Base-by-base conservation (phyloP, 1,140 invertebrate genomes). In the Antheraea mylitta region DNA sequence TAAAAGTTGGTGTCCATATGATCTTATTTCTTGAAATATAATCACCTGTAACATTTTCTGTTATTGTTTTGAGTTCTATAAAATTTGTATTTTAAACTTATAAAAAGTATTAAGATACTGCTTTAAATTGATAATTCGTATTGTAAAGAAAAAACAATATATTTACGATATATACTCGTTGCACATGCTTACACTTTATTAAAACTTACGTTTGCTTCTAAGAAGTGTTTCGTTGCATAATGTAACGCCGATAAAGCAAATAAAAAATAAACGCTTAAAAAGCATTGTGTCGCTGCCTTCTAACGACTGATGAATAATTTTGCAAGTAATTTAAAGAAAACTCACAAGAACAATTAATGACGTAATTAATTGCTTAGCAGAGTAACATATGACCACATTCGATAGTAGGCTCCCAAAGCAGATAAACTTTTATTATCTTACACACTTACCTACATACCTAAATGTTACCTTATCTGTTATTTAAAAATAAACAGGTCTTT, bases 341-440 rank as follows among this genome's bases (percentile, higher is more conserved):
- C 61, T 72, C 63, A 6, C 13, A n/a, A 64, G 16, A 61, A 22
- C 11, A 30, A 42, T 61, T 30, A 61, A 59, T 13, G 11, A 61
- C 30, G 11, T 19, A 30, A 11, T 63, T 13, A 30, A 30, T 30
- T 30, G 22, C 22, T 30, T 30, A 7, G 22, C 22, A 18, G 37
- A 61, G 37, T 68, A 66, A 67, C 67, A 58, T 72, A 65, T 71
- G 67, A 68, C 70, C 70, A 62, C 37, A 16, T 62, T 68, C 42
- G 64, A 67, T 67, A 67, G 45, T 58, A 71, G 13, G 42, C 6
- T 16, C 8, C 11, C n/a, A 30, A 53, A 30, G 37, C 58, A 37
- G 66, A 67, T 64, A 60, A 70, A 16, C 45, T 10, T 59, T 58
- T 58, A 61, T 61, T 61, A 61, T 61, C 59, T 22, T 64, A 38